A percentile compares a stretch with the other conserved stretches of the same genome.
Evolutionary conservation across 2,797 vertebrate genomes (phyloP).

Genomic region (Coccyzus lansbergi): DNA sequence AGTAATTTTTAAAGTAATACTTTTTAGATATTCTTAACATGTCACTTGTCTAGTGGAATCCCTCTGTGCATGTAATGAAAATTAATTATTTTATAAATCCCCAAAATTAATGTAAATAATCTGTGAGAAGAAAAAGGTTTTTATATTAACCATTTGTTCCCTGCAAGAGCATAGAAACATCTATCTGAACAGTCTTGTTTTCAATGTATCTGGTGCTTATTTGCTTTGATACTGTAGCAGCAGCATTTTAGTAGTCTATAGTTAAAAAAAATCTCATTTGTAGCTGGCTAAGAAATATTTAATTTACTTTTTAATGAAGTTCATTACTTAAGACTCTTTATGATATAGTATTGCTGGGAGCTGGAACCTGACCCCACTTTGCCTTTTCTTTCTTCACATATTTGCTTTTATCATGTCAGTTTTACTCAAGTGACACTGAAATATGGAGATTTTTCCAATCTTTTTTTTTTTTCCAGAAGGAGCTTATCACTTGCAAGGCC

Average conservation of each 20-base stretch:
- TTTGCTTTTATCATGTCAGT: slow-evolving; percentile 66
- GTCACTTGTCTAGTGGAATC: background rate
- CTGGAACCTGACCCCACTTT: slow-evolving; percentile 60
- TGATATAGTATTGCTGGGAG: slow-evolving; percentile 43
- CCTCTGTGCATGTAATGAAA: slow-evolving; percentile 15
- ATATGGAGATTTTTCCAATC: slow-evolving; percentile 32
- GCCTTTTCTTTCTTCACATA: slow-evolving; percentile 63
- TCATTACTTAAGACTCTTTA: slow-evolving; percentile 51
- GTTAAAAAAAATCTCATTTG: background rate
- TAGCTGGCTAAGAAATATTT: slow-evolving; percentile 45
- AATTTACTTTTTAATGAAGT: slow-evolving; percentile 60
- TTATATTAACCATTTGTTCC: slow-evolving; percentile 1
- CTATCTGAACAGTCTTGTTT: background rate
- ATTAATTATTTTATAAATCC: slow-evolving; percentile 17
- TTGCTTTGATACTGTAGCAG: background rate
- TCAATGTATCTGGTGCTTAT: background rate
- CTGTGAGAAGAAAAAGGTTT: background rate
- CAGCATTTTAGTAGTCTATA: background rate
- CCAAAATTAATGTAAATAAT: slow-evolving; percentile 9
- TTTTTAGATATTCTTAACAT: slow-evolving; percentile 13
- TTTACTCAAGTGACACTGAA: slow-evolving; percentile 61
- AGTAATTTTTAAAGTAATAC: slow-evolving; percentile 15
- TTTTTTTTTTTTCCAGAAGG: background rate
- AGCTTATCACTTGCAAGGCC: slow-evolving; percentile 51
- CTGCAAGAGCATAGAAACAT: background rate